Percentiles rank a stretch among this genome's conserved stretches.
phyloP scores from a whole-genome alignment of 1,140 invertebrate species.

The Caenorhabditis remanei region DNA sequence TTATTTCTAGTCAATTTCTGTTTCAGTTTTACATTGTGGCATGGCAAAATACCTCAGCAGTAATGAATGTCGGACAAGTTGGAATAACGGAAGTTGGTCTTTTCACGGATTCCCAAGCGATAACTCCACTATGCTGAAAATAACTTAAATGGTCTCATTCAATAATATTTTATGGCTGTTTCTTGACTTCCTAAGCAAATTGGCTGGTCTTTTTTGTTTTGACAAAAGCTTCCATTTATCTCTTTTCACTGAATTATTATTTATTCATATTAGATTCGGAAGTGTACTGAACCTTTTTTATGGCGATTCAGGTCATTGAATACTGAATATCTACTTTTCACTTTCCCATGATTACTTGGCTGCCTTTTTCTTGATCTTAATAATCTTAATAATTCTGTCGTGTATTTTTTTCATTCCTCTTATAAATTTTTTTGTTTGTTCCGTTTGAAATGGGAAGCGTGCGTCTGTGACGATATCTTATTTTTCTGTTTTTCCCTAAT shows the following conservation, averaged over 20 bases:
- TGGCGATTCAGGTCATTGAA: conserved; percentile 1
- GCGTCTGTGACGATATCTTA: neutral
- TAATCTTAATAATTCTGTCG: conserved; percentile 25
- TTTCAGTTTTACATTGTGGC: conserved; percentile 65
- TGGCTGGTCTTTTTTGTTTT: neutral
- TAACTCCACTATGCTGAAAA: conserved; percentile 52
- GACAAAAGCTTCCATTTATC: neutral
- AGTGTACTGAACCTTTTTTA: neutral
- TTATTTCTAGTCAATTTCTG: neutral
- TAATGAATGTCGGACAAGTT: conserved; percentile 64
- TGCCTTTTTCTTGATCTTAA: neutral
- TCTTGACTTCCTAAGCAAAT: neutral
- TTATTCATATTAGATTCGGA: conserved; percentile 50
- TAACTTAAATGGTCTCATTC: neutral
- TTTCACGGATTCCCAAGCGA: conserved; percentile 52
- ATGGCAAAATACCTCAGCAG: conserved; percentile 43
- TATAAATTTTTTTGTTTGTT: neutral
- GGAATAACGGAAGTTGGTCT: conserved; percentile 64
- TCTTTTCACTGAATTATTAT: conserved; percentile 9
- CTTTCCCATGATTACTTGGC: conserved; percentile 1
- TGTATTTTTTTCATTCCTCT: neutral
- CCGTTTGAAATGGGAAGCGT: neutral
- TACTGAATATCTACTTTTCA: neutral
- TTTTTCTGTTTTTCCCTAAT: conserved; percentile 8
- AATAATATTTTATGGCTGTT: neutral